Base-by-base conservation (phyloP, 2,797 vertebrate species). In the Strix occidentalis region DNA sequence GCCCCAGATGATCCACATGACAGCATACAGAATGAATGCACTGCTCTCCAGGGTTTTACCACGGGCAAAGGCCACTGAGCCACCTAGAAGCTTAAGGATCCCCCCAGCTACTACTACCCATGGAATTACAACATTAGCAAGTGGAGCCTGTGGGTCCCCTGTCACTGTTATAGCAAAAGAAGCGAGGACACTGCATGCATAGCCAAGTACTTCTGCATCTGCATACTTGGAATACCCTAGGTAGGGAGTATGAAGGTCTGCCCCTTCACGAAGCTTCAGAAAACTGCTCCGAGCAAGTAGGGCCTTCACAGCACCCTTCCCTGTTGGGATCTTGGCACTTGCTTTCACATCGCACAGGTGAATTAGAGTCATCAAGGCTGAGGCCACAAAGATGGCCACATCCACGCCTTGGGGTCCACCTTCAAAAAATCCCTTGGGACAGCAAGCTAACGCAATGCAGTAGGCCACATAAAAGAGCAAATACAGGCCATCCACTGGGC, bases 21-120 rank as follows among this genome's bases (percentile, higher is more conserved):
- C 43, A 9, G 98, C 98, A 8, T 99, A 99, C 53, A 99, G 96
- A 54, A 98, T 97, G 93, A 99, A 99, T 33, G 98, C 98, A 1
- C 98, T 98, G 96, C 99, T 99, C 96, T 99, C 99, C 57, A 99
- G 97, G n/a, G 99, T 99, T 97, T 99, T 99, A 70, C 99, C 99
- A 41, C 98, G 97, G 61, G 99, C 97, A 82, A 99, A 99, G 21
- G 98, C 98, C 70, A 99, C 98, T 0, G 98, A 98, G 37, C 99
- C 99, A 0, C 98, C 97, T 3, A 99, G 92, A 41, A 99, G 90
- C 96, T 98, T 98, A 31, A 99, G 97, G 13, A 97, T 70, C 15
- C 99, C 99, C 6, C 99, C 99, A 4, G 98, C 98, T 31, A 98
- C 97, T 70, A 99, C 98, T 24, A 98, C 97, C 99, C 99, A 99